These are phyloP conservation scores for Epirrhoe tristata DNA, from an alignment of 2,888 invertebrate genomes.

Conservation along the genomic window DNA sequence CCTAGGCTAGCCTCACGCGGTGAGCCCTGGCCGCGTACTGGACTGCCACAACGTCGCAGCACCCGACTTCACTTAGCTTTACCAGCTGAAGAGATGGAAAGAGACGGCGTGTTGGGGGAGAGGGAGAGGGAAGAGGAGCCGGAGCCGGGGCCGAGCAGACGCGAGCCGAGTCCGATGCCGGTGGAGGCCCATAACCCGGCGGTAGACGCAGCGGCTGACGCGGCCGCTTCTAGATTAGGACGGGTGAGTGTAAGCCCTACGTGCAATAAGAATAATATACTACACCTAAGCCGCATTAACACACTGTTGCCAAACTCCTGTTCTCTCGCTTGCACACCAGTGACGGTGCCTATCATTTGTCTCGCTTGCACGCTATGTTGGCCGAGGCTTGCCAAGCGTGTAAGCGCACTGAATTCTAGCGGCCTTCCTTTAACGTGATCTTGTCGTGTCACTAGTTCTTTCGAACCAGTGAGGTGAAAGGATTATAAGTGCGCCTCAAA, in stretches of 20 bases:
- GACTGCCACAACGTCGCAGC: background rate
- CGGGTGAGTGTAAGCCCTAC: conserved; percentile 47
- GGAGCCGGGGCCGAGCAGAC: conserved; percentile 23
- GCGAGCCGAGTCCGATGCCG: background rate
- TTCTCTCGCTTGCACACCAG: too few species aligned
- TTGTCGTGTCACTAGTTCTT: too few species aligned
- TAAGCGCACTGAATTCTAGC: too few species aligned
- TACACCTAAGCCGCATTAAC: too few species aligned
- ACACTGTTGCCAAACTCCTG: too few species aligned
- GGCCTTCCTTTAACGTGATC: too few species aligned
- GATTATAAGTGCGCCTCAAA: too few species aligned
- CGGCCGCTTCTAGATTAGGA: conserved; percentile 38
- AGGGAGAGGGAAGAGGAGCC: conserved; percentile 7
- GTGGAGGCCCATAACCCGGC: conserved; percentile 20
- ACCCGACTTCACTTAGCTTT: background rate
- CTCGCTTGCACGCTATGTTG: too few species aligned
- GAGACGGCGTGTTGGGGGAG: background rate
- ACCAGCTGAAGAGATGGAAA: conserved; percentile 3
- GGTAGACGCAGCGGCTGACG: conserved; percentile 29
- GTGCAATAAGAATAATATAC: too few species aligned
- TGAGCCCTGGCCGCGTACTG: background rate
- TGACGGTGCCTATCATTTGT: too few species aligned
- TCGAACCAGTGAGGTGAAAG: too few species aligned
- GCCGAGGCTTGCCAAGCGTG: too few species aligned
- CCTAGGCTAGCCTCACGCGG: conserved; percentile 14